Evolutionary conservation across 2,113 vertebrate genomes (phyloP).

Genomic region (Ramphastos sulfuratus): DNA sequence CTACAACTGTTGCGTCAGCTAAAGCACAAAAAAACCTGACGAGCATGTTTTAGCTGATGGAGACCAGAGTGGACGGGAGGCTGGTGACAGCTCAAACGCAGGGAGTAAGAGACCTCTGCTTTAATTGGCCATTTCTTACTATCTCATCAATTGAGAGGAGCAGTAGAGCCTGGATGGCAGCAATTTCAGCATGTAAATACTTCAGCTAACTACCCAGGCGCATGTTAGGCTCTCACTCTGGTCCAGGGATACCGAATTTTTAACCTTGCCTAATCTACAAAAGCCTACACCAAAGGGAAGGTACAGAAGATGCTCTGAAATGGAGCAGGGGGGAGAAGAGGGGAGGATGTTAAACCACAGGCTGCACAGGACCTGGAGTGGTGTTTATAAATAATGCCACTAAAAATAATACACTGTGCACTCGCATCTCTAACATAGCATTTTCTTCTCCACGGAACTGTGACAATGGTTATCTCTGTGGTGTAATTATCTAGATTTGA

Average conservation of each 20-base stretch:
- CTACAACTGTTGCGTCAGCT: conserved; percentile 54
- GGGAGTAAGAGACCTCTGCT: neutral
- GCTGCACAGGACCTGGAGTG: neutral
- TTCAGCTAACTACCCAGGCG: neutral
- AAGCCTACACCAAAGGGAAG: neutral
- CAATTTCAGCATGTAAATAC: neutral
- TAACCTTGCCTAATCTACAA: neutral
- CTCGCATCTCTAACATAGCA: neutral
- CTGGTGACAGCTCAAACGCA: conserved; percentile 12
- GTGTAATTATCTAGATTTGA: conserved; percentile 56
- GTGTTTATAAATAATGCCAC: conserved; percentile 44
- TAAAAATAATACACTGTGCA: neutral
- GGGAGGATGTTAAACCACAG: neutral
- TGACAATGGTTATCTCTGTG: neutral
- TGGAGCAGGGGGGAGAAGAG: too few species aligned
- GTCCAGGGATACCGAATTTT: neutral
- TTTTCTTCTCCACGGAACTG: conserved; percentile 40
- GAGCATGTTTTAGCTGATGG: conserved; percentile 42
- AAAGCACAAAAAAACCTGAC: conserved; percentile 43
- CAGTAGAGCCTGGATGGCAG: neutral
- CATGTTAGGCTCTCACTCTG: neutral
- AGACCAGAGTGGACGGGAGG: conserved; percentile 55
- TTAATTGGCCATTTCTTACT: neutral
- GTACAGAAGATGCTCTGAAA: neutral
- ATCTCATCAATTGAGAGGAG: neutral